Percentiles rank a stretch among this genome's conserved stretches.
phyloP scores from a whole-genome alignment of 2,113 vertebrate species.

The Erythrocercus mccallii region DNA sequence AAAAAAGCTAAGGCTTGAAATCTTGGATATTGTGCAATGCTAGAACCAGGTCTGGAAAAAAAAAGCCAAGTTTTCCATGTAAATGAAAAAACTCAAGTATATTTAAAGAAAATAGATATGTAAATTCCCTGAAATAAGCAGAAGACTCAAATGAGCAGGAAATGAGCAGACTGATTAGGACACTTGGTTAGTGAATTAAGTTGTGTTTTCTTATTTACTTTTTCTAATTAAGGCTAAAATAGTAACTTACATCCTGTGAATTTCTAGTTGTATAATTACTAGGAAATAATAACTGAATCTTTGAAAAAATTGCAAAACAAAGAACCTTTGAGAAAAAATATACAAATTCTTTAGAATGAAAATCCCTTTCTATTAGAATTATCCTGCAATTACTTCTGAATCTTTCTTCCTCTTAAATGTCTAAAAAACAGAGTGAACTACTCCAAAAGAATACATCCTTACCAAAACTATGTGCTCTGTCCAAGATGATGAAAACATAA shows the following conservation, averaged over 20 bases:
- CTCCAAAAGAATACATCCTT: neutral
- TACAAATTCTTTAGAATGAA: neutral
- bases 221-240: neutral
- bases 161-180: neutral
- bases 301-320: neutral
- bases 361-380: neutral
- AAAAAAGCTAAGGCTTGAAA: neutral
- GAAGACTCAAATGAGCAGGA: neutral
- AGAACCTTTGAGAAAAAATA: neutral
- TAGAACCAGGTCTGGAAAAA: neutral
- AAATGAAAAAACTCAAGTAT: neutral
- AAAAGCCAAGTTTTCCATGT: neutral
- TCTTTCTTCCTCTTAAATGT: neutral
- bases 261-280: neutral
- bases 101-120: neutral
- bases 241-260: neutral
- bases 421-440: neutral
- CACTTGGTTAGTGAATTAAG: neutral
- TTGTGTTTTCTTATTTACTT: neutral
- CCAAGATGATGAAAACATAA: neutral
- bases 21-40: neutral
- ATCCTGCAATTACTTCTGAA: neutral
- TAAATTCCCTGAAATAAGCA: neutral
- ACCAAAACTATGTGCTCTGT: neutral
- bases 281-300: neutral